These are phyloP conservation scores for Eumerus sabulonum DNA, from an alignment of 2,888 invertebrate genomes.

Conservation along the genomic window DNA sequence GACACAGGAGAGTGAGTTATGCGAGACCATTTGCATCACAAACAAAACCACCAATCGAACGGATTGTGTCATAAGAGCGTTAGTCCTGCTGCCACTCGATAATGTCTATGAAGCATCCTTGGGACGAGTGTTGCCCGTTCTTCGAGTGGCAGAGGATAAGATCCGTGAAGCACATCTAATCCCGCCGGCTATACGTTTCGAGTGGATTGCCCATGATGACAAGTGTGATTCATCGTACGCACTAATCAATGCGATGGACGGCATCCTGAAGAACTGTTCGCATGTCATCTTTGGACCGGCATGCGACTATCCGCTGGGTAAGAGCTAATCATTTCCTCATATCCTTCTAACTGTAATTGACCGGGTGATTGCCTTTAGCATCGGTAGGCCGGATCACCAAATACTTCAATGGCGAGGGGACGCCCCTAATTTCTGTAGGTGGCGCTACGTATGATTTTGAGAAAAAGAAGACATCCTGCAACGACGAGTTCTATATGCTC, in stretches of 20 bases:
- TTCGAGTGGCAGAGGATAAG: slow-evolving; percentile 82
- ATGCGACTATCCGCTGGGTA: slow-evolving; percentile 90
- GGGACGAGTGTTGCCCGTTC: slow-evolving; percentile 82
- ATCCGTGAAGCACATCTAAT: slow-evolving; percentile 80
- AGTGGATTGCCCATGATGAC: slow-evolving; percentile 84
- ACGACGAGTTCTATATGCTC: slow-evolving; percentile 89
- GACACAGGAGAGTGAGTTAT: slow-evolving; percentile 73
- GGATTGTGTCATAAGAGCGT: slow-evolving; percentile 83
- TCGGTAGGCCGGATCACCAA: slow-evolving; percentile 89
- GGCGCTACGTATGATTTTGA: slow-evolving; percentile 90
- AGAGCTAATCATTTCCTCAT: slow-evolving; percentile 73
- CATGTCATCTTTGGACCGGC: slow-evolving; percentile 90
- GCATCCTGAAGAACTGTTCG: slow-evolving; percentile 85
- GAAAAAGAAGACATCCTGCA: slow-evolving; percentile 83
- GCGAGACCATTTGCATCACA: slow-evolving; percentile 74
- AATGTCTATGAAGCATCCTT: slow-evolving; percentile 81
- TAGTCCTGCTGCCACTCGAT: slow-evolving; percentile 84
- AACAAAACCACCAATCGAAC: slow-evolving; percentile 43
- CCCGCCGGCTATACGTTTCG: slow-evolving; percentile 82
- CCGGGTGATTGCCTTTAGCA: slow-evolving; percentile 83
- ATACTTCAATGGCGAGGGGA: slow-evolving; percentile 86
- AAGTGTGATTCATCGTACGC: slow-evolving; percentile 87
- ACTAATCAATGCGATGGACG: slow-evolving; percentile 86
- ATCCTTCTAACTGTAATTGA: not conserved
- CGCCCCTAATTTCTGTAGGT: slow-evolving; percentile 89